phyloP scores from a whole-genome alignment of 1,140 invertebrate species.

The Paraescarpia echinospica region DNA sequence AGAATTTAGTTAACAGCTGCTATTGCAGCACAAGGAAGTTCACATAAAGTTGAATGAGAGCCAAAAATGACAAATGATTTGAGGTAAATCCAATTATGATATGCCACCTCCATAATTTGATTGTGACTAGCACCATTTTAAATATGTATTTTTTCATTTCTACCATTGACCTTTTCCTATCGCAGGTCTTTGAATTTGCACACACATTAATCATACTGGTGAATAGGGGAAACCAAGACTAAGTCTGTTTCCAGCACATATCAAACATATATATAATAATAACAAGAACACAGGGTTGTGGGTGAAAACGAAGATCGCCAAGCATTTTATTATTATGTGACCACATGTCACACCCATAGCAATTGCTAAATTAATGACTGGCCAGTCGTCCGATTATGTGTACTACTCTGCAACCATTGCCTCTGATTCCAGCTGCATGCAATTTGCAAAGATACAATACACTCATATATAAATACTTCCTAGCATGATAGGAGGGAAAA shows the following conservation, averaged over 20 bases:
- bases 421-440: background rate
- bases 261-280: background rate
- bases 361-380: background rate
- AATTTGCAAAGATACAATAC: background rate
- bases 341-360: no score
- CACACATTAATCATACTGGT: background rate
- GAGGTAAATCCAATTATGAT: background rate
- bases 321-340: no score
- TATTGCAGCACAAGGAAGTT: no score
- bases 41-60: no score
- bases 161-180: no score
- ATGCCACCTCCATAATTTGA: background rate
- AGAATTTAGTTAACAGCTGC: no score
- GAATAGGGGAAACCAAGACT: no score
- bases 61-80: background rate
- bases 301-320: no score
- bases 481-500: background rate
- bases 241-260: no score
- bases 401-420: background rate
- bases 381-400: background rate
- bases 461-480: background rate
- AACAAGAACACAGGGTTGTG: background rate
- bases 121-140: background rate
- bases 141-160: background rate
- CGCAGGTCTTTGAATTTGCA: no score